phyloP scores from a whole-genome alignment of 2,113 vertebrate species.

The Catagonus wagneri region DNA sequence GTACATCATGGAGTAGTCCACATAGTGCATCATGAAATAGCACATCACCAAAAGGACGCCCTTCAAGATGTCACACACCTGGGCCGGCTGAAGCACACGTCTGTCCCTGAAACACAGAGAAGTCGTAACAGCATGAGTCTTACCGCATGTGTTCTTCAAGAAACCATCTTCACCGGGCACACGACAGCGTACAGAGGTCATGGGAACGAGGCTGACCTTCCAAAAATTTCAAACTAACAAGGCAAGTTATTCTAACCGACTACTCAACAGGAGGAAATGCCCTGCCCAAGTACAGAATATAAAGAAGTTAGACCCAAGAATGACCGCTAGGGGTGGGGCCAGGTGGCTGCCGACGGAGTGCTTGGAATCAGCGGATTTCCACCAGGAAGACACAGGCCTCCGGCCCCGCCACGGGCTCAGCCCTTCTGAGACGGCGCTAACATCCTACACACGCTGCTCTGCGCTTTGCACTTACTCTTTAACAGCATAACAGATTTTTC shows the following conservation, averaged over 20 bases:
- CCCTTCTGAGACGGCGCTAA: rapidly evolving
- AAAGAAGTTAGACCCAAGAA: not conserved
- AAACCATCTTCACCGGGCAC: not conserved
- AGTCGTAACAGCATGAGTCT: conserved; percentile 55
- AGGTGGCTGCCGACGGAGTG: rapidly evolving
- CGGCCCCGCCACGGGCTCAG: rapidly evolving
- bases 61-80: conserved; percentile 98
- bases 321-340: not conserved
- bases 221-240: not conserved
- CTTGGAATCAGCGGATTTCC: not conserved
- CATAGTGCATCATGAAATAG: conserved; percentile 99
- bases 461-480: not conserved
- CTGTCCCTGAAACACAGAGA: conserved; percentile 90
- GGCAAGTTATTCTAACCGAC: not conserved
- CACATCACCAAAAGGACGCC: conserved; percentile 96
- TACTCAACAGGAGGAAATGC: not conserved
- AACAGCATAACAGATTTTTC: not conserved
- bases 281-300: not conserved
- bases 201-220: not conserved
- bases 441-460: rapidly evolving
- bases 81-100: conserved; percentile 96
- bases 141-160: not conserved
- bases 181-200: not conserved
- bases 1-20: conserved; percentile 99
- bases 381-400: not conserved